Base-by-base conservation (phyloP, 2,888 invertebrate species). In the Drosophila borborema region DNA sequence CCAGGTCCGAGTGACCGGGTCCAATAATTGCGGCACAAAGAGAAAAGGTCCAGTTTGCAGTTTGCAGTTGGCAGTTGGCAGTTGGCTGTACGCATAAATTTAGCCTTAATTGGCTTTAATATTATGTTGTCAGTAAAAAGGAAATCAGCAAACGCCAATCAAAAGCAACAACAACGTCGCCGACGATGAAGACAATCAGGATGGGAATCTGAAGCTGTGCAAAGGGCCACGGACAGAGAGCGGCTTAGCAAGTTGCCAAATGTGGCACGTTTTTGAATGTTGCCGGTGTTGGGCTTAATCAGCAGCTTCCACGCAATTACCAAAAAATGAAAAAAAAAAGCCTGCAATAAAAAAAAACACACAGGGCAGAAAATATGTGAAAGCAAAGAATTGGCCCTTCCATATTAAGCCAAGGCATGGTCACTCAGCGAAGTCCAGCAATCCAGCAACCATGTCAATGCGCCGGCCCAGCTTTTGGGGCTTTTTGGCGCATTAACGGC, bases 51-150 rank as follows among this genome's bases (percentile, higher is more conserved):
- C 48, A 45, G 16, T 58, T 45, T 45, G n/a, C 64, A 36, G 45
- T 58, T 56, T 45, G 28, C 64, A 36, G 45, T 58, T 56, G 55
- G 36, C 64, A 34, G 64, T 66, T 66, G 64, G 64, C 54, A 48
- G 68, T 62, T 71, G 63, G 53, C 68, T 71, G 87, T 60, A 85
- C 89, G 86, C 87, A 89, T 89, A 89, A 89, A 89, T 89, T 90
- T 89, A 83, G 74, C 89, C 87, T 83, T 89, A 89, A 89, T 89
- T 89, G 89, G 90, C 82, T 86, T 82, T 89, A 89, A 89, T 89
- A 89, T 89, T 90, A 89, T 89, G 89, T 88, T 89, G 89, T 86
- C 88, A 85, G 89, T 75, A 65, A 80, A 73, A 66, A 60, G 65
- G 70, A 80, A 80, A 80, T 80, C 80, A 77, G 68, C 68, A 74